phyloP scores from a whole-genome alignment of 2,888 invertebrate species.

The Epistrophella euchroma region DNA sequence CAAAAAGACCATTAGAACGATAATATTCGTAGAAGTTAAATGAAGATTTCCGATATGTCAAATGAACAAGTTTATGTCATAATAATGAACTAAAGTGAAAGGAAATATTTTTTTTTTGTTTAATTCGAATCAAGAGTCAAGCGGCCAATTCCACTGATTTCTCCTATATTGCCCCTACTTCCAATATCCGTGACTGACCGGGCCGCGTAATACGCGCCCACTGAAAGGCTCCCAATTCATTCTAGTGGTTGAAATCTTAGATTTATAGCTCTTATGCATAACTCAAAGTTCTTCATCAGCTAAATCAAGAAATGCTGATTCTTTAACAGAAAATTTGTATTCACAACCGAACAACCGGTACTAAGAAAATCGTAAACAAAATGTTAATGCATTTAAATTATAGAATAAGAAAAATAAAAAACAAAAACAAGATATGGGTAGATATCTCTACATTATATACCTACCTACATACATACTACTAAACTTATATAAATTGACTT shows the following conservation, averaged over 20 bases:
- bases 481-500: slow-evolving; percentile 9
- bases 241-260: slow-evolving; percentile 56
- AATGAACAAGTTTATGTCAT: too few species aligned
- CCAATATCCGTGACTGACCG: not conserved
- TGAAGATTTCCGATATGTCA: too few species aligned
- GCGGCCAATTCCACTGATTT: not conserved
- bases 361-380: slow-evolving; percentile 76
- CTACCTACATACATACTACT: not conserved
- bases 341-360: slow-evolving; percentile 75
- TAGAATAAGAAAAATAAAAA: slow-evolving; percentile 56
- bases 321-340: slow-evolving; percentile 73
- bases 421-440: slow-evolving; percentile 17
- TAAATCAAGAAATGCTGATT: slow-evolving; percentile 55
- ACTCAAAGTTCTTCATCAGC: slow-evolving; percentile 38
- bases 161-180: not conserved
- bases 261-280: slow-evolving; percentile 66
- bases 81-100: too few species aligned
- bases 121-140: too few species aligned
- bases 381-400: slow-evolving; percentile 76
- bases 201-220: not conserved
- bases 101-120: too few species aligned
- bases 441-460: not conserved
- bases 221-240: slow-evolving; percentile 37
- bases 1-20: too few species aligned
- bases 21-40: too few species aligned